A percentile compares a stretch with the other conserved stretches of the same genome.
Evolutionary conservation across 2,888 invertebrate species (phyloP).

Genomic region (Crematogaster levior): DNA sequence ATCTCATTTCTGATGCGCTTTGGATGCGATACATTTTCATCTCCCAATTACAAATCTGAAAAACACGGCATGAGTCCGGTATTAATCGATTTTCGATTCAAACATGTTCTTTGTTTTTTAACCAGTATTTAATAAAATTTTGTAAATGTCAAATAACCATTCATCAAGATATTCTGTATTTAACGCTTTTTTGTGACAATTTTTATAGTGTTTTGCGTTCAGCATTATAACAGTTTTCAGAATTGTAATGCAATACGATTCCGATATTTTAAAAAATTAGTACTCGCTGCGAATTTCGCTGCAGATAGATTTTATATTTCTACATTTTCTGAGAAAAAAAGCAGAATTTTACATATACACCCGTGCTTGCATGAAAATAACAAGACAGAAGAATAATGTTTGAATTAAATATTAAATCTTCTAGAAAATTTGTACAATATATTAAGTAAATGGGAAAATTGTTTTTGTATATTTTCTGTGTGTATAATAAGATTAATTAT

Average conservation of each 20-base stretch:
- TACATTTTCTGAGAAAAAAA: neutral
- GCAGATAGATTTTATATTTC: neutral
- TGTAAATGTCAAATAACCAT: neutral
- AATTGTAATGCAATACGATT: neutral
- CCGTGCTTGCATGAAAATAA: neutral
- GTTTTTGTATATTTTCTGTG: neutral
- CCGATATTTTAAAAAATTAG: constrained; percentile 22
- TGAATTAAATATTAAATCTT: neutral
- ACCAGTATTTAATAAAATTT: neutral
- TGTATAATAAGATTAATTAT: neutral
- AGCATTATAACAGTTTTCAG: neutral
- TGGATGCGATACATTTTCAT: neutral
- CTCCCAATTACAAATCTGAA: neutral
- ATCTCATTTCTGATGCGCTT: neutral
- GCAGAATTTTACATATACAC: neutral
- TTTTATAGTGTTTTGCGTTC: neutral
- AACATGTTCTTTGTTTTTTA: neutral
- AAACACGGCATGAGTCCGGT: neutral
- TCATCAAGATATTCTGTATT: neutral
- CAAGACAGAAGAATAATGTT: neutral
- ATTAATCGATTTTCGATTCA: neutral
- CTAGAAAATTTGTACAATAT: neutral
- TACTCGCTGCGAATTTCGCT: neutral
- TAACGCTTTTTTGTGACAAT: neutral
- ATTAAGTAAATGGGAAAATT: neutral